phyloP scores from a whole-genome alignment of 2,113 vertebrate species.

The Plectropomus leopardus region DNA sequence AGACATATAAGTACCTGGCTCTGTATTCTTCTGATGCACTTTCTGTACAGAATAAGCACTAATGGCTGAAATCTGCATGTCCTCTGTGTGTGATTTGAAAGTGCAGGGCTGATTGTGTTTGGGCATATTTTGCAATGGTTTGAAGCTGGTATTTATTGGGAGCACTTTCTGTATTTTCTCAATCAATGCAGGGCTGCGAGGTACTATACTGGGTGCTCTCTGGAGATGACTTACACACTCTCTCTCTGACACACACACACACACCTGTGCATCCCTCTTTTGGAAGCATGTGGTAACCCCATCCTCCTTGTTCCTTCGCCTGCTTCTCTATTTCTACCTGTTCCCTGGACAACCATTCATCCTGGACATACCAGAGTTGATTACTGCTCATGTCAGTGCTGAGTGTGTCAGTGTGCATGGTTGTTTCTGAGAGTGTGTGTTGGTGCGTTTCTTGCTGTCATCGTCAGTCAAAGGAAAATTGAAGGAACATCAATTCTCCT shows the following conservation, averaged over 20 bases:
- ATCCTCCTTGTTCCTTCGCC: slow-evolving; percentile 26
- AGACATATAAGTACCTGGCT: background rate
- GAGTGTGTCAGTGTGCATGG: background rate
- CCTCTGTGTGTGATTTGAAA: background rate
- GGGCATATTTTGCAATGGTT: slow-evolving; percentile 8
- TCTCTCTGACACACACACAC: background rate
- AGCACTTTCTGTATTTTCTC: slow-evolving; percentile 8
- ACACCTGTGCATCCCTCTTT: background rate
- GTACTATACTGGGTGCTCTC: background rate
- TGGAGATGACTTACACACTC: slow-evolving; percentile 6
- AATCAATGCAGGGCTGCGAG: slow-evolving; percentile 21
- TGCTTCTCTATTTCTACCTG: slow-evolving; percentile 43
- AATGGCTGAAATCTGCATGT: background rate
- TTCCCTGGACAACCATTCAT: slow-evolving; percentile 64
- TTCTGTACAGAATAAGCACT: background rate
- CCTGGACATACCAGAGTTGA: slow-evolving; percentile 50
- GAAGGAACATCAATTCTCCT: slow-evolving; percentile 30
- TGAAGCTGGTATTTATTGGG: background rate
- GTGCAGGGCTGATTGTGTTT: background rate
- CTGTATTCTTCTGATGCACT: background rate
- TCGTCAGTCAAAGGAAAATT: slow-evolving; percentile 35
- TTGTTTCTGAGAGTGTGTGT: slow-evolving; percentile 10
- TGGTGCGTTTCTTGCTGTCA: slow-evolving; percentile 13
- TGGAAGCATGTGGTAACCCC: slow-evolving; percentile 31
- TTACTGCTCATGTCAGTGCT: slow-evolving; percentile 45